phyloP scores from a whole-genome alignment of 2,888 invertebrate species.

The Strigamia crassipes region DNA sequence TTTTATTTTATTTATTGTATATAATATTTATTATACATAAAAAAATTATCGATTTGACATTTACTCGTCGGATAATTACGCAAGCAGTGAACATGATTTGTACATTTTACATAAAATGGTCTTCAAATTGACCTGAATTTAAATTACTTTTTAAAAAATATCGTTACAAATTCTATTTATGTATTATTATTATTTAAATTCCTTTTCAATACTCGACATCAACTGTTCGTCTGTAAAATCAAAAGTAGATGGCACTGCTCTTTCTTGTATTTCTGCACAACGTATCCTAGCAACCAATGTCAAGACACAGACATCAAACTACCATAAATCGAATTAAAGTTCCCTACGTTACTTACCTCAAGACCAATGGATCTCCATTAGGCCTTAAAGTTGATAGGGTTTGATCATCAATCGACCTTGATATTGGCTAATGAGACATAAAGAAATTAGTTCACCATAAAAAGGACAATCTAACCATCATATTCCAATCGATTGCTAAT shows the following conservation, averaged over 20 bases:
- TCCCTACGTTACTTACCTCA: neutral
- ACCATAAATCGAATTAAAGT: neutral
- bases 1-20: neutral
- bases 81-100: neutral
- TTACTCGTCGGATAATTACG: neutral
- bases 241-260: neutral
- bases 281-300: slow-evolving; percentile 22
- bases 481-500: neutral
- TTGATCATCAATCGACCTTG: neutral
- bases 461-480: neutral
- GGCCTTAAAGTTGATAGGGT: neutral
- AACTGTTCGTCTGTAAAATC: neutral
- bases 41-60: neutral
- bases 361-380: neutral
- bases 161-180: neutral
- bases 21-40: neutral
- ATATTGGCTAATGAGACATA: neutral
- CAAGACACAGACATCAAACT: neutral
- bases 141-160: neutral
- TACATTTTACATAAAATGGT: too few species aligned
- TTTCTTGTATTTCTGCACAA: neutral
- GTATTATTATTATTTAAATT: neutral
- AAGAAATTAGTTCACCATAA: neutral
- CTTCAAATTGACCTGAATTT: neutral
- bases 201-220: neutral